Base-by-base conservation (phyloP, 2,113 vertebrate species). In the Mirza zaza region DNA sequence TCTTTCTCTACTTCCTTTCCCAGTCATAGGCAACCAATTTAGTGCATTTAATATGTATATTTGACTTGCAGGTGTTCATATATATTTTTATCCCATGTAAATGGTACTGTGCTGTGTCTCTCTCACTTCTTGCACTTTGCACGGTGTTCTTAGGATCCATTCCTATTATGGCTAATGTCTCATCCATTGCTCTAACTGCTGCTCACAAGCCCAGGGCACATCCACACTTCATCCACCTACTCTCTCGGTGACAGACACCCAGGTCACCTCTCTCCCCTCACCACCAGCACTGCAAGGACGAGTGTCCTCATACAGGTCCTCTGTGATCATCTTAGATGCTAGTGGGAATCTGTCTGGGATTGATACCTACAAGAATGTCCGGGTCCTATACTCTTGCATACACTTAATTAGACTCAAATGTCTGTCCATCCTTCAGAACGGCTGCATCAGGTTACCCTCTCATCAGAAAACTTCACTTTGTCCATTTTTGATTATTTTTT, bases 391-490 rank as follows among this genome's bases (percentile, higher is more conserved):
- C 23, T 50, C 59, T 20, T 45, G 27, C 42, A 20, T 5, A 10
- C 2, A 29, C 21, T 61, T 25, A 13, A 6, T 17, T 25, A 36
- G 20, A n/a, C 9, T 2, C 9, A 14, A 14, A n/a, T 27, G 0
- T 15, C 67, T 67, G 25, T 8, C 20, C 34, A 29, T 25, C 8
- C 42, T 77, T 39, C 48, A 42, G 75, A 91, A 59, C 14, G 7
- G 42, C 67, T 65, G 5, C 32, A 48, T 29, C 45, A 39, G 32
- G 6, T 10, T 3, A 50, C 42, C 8, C 29, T 34, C 55, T 25
- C 25, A 4, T 17, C 32, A 79, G 61, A 71, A 87, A 32, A 27
- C 4, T 21, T 11, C 20, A 32, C 50, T 94, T 48, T n/a, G 45
- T 1, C 42, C 59, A 32, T 32, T 59, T 63, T 87, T 34, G 1